Conservation (phyloP, 2,888 invertebrate species). For the Neocrepidodera transversa region DNA sequence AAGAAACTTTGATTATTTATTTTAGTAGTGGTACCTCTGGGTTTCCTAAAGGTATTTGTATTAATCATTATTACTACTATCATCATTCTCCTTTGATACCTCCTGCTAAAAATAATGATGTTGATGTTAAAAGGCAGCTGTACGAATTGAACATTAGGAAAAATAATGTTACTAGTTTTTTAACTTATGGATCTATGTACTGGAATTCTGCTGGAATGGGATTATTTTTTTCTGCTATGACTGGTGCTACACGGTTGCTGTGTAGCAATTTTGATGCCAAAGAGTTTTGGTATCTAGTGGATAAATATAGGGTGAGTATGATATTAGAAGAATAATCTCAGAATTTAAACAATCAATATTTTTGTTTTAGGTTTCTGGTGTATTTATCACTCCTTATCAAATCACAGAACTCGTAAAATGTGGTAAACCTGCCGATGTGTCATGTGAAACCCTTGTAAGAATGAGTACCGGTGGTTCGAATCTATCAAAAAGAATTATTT, state of each 20-base stretch:
- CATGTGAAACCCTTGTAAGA: conserved; percentile 47
- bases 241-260: conserved; percentile 45
- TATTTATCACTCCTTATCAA: conserved; percentile 46
- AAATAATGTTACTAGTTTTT: conserved; percentile 21
- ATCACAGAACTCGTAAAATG: conserved; percentile 47
- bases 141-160: conserved; percentile 28
- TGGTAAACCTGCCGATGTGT: conserved; percentile 48
- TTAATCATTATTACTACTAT: conserved; percentile 40
- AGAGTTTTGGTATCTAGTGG: conserved; percentile 46
- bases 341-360: not conserved
- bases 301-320: conserved; percentile 46
- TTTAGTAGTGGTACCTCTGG: conserved; percentile 55
- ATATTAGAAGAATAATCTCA: no score
- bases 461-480: conserved; percentile 50
- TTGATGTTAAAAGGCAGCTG: conserved; percentile 27
- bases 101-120: conserved; percentile 20
- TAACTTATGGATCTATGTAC: conserved; percentile 43
- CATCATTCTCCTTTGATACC: conserved; percentile 30
- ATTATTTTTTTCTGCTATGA: conserved; percentile 40
- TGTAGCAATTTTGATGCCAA: conserved; percentile 39
- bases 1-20: conserved; percentile 46
- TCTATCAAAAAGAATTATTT: conserved; percentile 43
- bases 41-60: conserved; percentile 53
- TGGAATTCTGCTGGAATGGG: conserved; percentile 49
- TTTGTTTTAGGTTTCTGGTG: conserved; percentile 41